A percentile compares a stretch with the other conserved stretches of the same genome.
Evolutionary conservation across 2,797 vertebrate genomes (phyloP).

Genomic region (Mastacembelus armatus): DNA sequence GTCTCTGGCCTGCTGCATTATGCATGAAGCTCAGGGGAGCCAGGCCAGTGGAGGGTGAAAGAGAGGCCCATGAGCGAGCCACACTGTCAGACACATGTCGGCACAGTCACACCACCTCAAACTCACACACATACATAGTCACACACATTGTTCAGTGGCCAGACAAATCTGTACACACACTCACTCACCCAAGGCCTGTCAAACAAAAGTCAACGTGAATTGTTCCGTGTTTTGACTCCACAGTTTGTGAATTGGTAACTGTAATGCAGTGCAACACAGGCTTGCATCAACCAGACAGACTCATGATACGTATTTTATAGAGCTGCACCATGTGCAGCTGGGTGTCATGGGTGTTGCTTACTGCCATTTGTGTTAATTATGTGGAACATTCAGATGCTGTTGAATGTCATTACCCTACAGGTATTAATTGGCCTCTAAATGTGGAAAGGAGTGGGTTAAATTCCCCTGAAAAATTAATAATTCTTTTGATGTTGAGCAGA

Average conservation of each 20-base stretch:
- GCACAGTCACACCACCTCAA: slow-evolving; percentile 69
- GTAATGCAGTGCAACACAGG: slow-evolving; percentile 53
- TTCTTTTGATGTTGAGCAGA: slow-evolving; percentile 75
- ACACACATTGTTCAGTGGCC: slow-evolving; percentile 66
- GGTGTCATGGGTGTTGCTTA: slow-evolving; percentile 73
- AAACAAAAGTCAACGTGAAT: slow-evolving; percentile 76
- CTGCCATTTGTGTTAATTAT: slow-evolving; percentile 84
- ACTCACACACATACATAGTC: slow-evolving; percentile 48
- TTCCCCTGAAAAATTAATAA: slow-evolving; percentile 75
- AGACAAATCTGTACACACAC: slow-evolving; percentile 80
- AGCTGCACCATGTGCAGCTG: slow-evolving; percentile 35
- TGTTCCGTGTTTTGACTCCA: slow-evolving; percentile 63
- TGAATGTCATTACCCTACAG: slow-evolving; percentile 80
- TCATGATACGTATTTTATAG: slow-evolving; percentile 43
- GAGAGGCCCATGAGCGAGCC: slow-evolving; percentile 74
- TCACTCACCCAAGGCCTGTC: slow-evolving; percentile 72
- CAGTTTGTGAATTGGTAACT: slow-evolving; percentile 55
- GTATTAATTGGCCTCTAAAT: slow-evolving; percentile 81
- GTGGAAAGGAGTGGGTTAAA: slow-evolving; percentile 75
- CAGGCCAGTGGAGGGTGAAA: slow-evolving; percentile 81
- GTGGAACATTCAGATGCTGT: slow-evolving; percentile 80
- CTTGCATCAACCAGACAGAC: slow-evolving; percentile 42
- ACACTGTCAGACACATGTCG: slow-evolving; percentile 84
- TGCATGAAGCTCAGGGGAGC: slow-evolving; percentile 80
- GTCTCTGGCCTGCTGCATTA: slow-evolving; percentile 82